These are phyloP conservation scores for Enteromius unitaeniatus DNA, from an alignment of 2,797 vertebrate genomes.

Conservation along the genomic window DNA sequence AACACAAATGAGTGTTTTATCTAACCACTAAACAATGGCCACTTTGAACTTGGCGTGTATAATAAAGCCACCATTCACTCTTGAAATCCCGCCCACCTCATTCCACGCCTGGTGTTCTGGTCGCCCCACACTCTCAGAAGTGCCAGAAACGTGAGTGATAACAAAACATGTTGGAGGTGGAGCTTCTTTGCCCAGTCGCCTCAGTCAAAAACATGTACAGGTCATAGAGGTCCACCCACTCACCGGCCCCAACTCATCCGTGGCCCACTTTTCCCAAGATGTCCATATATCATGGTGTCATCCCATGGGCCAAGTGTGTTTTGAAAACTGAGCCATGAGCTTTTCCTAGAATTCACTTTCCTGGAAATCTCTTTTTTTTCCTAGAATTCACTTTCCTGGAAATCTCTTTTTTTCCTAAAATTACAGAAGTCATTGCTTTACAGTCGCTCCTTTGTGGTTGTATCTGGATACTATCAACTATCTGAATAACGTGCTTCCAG, in stretches of 20 bases:
- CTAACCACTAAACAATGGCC: constrained; percentile 21
- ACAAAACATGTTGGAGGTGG: constrained; percentile 13
- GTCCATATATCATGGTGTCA: constrained; percentile 3
- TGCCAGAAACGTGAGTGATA: constrained; percentile 40
- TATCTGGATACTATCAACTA: no score
- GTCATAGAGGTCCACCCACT: constrained; percentile 20
- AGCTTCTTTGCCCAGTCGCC: constrained; percentile 21
- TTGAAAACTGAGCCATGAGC: constrained; percentile 17
- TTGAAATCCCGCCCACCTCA: neutral
- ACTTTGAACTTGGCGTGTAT: constrained; percentile 65
- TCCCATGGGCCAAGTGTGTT: constrained; percentile 14
- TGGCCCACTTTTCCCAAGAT: constrained; percentile 24
- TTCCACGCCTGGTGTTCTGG: neutral
- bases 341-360: constrained; percentile 1
- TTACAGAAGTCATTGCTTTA: neutral
- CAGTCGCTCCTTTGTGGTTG: neutral
- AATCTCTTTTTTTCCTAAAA: neutral
- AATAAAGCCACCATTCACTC: constrained; percentile 33
- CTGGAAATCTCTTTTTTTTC: neutral
- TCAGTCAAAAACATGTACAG: constrained; percentile 30
- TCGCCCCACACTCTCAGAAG: neutral
- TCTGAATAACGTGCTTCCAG: neutral
- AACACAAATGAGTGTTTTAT: constrained; percentile 27
- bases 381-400: neutral
- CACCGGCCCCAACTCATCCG: neutral